A percentile compares a stretch with the other conserved stretches of the same genome.
phyloP scores from a whole-genome alignment of 2,888 invertebrate species.

The Brachyptera putata region DNA sequence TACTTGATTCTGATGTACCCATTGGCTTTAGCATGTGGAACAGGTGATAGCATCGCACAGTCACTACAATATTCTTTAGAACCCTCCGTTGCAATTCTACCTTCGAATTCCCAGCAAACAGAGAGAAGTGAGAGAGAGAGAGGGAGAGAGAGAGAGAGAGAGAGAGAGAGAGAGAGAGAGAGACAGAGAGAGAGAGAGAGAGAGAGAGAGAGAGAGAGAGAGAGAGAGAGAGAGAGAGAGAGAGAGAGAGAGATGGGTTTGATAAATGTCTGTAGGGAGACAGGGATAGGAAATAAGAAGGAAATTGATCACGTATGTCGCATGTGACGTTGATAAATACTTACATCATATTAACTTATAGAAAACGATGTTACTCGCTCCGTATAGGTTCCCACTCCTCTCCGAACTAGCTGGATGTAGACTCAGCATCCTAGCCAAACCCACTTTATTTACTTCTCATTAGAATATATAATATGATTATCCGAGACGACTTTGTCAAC shows the following conservation, averaged over 20 bases:
- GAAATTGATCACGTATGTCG: conserved; percentile 17
- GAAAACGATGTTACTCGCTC: conserved; percentile 12
- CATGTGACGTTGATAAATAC: conserved; percentile 18
- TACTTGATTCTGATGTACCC: too few relatives aligned
- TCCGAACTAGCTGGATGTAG: too few relatives aligned
- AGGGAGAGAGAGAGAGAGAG: neutral
- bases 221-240: neutral
- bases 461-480: neutral
- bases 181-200: neutral
- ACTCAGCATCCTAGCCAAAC: conserved; percentile 7
- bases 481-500: neutral
- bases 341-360: conserved; percentile 20
- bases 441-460: conserved; percentile 9
- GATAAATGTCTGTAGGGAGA: conserved; percentile 15
- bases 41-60: too few relatives aligned
- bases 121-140: too few relatives aligned
- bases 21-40: too few relatives aligned
- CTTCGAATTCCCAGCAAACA: too few relatives aligned
- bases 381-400: too few relatives aligned
- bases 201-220: neutral
- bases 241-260: neutral
- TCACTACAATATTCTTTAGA: too few relatives aligned
- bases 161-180: neutral
- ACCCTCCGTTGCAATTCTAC: too few relatives aligned
- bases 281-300: conserved; percentile 7